Conservation (phyloP, 2,797 vertebrate genomes). For the Cynodonichthys magdalenae region DNA sequence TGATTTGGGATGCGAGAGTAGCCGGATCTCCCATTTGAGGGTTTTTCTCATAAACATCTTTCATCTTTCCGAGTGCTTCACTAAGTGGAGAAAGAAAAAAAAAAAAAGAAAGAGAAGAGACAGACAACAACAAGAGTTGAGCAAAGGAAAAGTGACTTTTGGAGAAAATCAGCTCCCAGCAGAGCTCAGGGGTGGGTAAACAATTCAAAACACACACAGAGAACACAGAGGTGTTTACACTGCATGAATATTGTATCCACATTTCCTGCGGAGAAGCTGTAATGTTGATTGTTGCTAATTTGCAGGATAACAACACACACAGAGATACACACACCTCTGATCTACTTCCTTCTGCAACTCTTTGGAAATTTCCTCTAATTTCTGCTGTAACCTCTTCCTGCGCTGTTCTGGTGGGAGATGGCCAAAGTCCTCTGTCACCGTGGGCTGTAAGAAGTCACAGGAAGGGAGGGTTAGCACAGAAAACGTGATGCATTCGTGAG, state of each 20-base stretch:
- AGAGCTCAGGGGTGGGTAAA: conserved; percentile 61
- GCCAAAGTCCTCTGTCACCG: conserved; percentile 86
- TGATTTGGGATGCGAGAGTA: conserved; percentile 88
- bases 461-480: conserved; percentile 30
- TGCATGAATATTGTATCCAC: conserved; percentile 53
- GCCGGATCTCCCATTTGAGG: conserved; percentile 92
- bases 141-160: conserved; percentile 47
- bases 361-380: conserved; percentile 85
- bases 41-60: conserved; percentile 93
- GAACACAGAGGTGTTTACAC: conserved; percentile 38
- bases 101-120: conserved; percentile 17
- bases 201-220: conserved; percentile 52
- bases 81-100: conserved; percentile 62
- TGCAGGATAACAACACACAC: conserved; percentile 16
- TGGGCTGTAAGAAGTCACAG: conserved; percentile 76
- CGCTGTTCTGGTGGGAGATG: conserved; percentile 91
- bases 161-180: conserved; percentile 49
- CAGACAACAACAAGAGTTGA: not conserved
- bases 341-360: conserved; percentile 91
- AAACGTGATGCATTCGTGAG: conserved; percentile 14
- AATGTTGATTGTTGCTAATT: conserved; percentile 53
- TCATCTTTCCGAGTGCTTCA: conserved; percentile 93
- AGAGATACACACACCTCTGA: conserved; percentile 82
- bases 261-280: conserved; percentile 31
- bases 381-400: conserved; percentile 88